These are phyloP conservation scores for Heliconius hermathena DNA, from an alignment of 1,140 invertebrate species.

Conservation along the genomic window DNA sequence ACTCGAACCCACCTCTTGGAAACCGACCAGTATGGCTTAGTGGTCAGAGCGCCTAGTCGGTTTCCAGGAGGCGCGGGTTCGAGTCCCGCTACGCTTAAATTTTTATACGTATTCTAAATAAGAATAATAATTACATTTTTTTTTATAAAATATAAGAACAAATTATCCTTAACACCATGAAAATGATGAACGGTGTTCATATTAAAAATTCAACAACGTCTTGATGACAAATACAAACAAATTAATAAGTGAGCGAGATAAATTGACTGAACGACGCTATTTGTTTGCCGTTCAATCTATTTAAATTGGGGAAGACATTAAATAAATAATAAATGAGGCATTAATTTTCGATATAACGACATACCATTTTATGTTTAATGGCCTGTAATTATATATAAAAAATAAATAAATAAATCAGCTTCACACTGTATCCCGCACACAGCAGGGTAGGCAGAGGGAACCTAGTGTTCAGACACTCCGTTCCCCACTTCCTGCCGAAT, in stretches of 20 bases:
- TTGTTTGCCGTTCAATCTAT: constrained; percentile 30
- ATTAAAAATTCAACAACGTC: constrained; percentile 28
- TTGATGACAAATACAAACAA: constrained; percentile 30
- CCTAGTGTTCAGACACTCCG: no score
- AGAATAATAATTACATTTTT: neutral
- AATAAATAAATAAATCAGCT: no score
- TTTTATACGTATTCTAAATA: no score
- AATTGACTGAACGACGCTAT: constrained; percentile 26
- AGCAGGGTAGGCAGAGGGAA: no score
- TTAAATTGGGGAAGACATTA: constrained; percentile 26
- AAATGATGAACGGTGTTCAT: constrained; percentile 23
- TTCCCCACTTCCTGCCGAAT: no score
- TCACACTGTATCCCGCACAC: no score
- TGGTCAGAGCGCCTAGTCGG: no score
- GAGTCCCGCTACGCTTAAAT: no score
- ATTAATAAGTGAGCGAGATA: constrained; percentile 30
- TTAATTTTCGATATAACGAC: constrained; percentile 9
- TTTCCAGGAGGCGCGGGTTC: no score
- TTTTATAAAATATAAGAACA: neutral
- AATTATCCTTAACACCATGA: neutral
- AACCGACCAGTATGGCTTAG: no score
- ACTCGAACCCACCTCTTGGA: no score
- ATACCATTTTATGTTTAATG: neutral
- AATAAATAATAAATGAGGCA: constrained; percentile 23
- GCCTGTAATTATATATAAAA: no score